Base-by-base conservation (phyloP, 2,888 invertebrate genomes). In the Drosophila lutescens region DNA sequence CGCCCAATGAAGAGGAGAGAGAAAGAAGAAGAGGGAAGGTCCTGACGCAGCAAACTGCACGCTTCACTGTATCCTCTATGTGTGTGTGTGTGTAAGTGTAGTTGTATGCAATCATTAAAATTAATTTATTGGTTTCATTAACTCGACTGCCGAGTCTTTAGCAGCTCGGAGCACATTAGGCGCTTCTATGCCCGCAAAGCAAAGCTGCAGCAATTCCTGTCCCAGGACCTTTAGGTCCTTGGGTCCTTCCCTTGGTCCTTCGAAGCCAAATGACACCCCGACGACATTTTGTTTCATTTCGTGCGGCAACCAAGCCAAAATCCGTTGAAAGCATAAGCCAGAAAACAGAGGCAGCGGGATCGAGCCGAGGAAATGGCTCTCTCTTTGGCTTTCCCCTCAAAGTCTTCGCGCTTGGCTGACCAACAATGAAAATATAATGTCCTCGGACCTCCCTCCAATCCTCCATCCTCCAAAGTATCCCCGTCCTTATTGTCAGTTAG, bases 71-170 rank as follows among this genome's bases (percentile, higher is more conserved):
- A 43, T 56, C 30, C 68, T 38, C 34, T 20, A 32, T 30, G 40
- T 62, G 38, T 63, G 20, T 4, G 20, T n/a, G 51, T 23, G 41
- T 56, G 58, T 68, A 36, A 46, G 63, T 66, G 76, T 72, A 56
- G 67, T 69, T 73, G 75, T 79, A 82, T 82, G 83, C 77, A 84
- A 77, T 89, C 86, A 88, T 87, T 86, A 85, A 86, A 89, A 90
- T 90, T 89, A 90, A 90, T 90, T 90, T 90, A 90, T 90, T 89
- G 86, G 86, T 81, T 89, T 88, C 90, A 90, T 90, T 90, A 89
- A 85, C 89, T 90, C 77, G 80, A 67, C 83, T 74, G 66, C 65
- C 56, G 68, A 77, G 81, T 75, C 80, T 80, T 84, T 85, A 82
- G 80, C 76, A 67, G 73, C 79, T 56, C 62, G 70, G 67, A 73